These are phyloP conservation scores for Zygothrica quintamaculata DNA, from an alignment of 2,888 invertebrate genomes.

Conservation along the genomic window DNA sequence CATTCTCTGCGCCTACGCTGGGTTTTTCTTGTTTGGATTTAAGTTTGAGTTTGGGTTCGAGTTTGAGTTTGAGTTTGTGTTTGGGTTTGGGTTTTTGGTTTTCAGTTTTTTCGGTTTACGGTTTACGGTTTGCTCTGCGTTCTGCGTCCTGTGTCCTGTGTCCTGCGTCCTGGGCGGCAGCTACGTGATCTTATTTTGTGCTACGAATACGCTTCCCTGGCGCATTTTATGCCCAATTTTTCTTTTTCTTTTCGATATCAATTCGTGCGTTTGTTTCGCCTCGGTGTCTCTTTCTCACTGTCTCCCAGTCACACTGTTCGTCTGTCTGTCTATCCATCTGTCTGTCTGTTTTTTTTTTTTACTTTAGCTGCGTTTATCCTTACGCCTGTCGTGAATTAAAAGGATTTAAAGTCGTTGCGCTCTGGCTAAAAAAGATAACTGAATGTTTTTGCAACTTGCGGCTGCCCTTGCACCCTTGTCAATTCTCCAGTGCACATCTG, in stretches of 20 bases:
- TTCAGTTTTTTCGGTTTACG: slow-evolving; percentile 15
- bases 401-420: slow-evolving; percentile 72
- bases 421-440: slow-evolving; percentile 65
- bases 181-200: slow-evolving; percentile 83
- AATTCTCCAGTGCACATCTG: slow-evolving; percentile 15
- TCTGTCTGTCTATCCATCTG: slow-evolving; percentile 18
- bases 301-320: slow-evolving; percentile 9
- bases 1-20: slow-evolving; percentile 70
- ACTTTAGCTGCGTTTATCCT: slow-evolving; percentile 50
- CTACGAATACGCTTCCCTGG: slow-evolving; percentile 52
- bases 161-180: slow-evolving; percentile 61
- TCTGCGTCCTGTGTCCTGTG: no score
- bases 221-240: slow-evolving; percentile 73
- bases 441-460: slow-evolving; percentile 76
- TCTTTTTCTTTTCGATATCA: slow-evolving; percentile 65
- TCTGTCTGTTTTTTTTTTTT: slow-evolving; percentile 24
- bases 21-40: slow-evolving; percentile 14
- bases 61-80: slow-evolving; percentile 15
- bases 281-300: not conserved
- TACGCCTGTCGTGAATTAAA: slow-evolving; percentile 79
- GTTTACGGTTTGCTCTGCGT: slow-evolving; percentile 31
- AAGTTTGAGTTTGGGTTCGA: not conserved
- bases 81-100: slow-evolving; percentile 8
- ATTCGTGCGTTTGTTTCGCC: slow-evolving; percentile 70
- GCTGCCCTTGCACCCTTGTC: slow-evolving; percentile 69